Evolutionary conservation across 2,797 vertebrate genomes (phyloP).

Genomic region (Rhinichthys osculus): DNA sequence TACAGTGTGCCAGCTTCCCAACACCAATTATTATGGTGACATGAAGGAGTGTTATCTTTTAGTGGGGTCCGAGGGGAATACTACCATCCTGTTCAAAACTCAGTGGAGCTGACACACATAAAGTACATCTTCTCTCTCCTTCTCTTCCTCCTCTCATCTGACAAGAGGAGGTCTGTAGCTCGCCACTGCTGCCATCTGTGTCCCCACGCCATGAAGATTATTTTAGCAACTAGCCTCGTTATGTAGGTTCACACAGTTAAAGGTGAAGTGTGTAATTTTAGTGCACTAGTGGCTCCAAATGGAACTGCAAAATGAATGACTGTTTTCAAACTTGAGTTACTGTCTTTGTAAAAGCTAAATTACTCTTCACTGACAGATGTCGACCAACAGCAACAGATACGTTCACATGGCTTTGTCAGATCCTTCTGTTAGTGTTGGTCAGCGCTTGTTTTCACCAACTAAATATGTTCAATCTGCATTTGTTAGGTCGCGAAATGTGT

Average conservation of each 20-base stretch:
- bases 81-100: conserved; percentile 57
- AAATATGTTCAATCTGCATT: not conserved
- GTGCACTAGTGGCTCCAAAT: conserved; percentile 1
- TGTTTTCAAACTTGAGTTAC: not conserved
- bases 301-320: not conserved
- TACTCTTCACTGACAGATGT: not conserved
- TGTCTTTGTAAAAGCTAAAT: not conserved
- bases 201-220: conserved; percentile 18
- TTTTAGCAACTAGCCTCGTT: conserved; percentile 53
- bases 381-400: not conserved
- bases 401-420: not conserved
- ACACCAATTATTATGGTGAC: conserved; percentile 55
- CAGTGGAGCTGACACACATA: conserved; percentile 67
- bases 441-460: not conserved
- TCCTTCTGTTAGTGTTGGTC: not conserved
- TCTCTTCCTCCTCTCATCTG: conserved; percentile 42
- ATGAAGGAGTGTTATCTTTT: conserved; percentile 55
- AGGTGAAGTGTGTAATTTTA: not conserved
- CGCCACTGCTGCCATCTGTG: conserved; percentile 44
- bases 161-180: conserved; percentile 48
- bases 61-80: conserved; percentile 56
- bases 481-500: not conserved
- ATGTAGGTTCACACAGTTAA: conserved; percentile 5
- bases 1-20: conserved; percentile 48
- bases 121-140: conserved; percentile 39